phyloP scores from a whole-genome alignment of 2,113 vertebrate genomes.

The Equus quagga region DNA sequence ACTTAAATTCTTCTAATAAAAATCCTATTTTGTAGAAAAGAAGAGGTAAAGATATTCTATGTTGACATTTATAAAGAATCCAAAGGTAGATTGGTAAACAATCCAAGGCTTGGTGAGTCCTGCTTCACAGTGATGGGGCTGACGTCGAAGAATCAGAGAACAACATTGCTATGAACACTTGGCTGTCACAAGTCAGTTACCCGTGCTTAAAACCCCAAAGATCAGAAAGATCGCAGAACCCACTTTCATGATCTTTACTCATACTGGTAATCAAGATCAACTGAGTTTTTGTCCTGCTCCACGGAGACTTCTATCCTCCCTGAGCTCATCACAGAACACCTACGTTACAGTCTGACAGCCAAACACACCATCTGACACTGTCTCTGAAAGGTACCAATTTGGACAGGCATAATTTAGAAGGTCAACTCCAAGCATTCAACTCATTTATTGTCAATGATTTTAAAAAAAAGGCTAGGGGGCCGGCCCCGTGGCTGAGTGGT shows the following conservation, averaged over 20 bases:
- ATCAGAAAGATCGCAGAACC: not conserved
- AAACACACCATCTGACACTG: not conserved
- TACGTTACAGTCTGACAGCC: not conserved
- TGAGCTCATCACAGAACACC: not conserved
- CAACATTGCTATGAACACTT: too few relatives aligned
- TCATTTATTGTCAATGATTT: not conserved
- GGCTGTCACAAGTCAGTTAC: not conserved
- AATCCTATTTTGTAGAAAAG: not conserved
- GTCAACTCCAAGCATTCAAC: not conserved
- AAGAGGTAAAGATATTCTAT: not conserved
- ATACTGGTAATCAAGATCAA: not conserved
- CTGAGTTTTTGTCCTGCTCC: not conserved
- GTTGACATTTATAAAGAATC: not conserved
- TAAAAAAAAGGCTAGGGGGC: not conserved
- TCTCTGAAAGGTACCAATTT: not conserved
- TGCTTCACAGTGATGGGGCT: not conserved
- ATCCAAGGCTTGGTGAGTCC: not conserved
- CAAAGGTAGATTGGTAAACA: not conserved
- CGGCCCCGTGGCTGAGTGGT: too few relatives aligned
- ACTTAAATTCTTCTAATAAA: conserved; percentile 18
- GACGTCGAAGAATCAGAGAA: not conserved
- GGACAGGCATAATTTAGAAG: not conserved
- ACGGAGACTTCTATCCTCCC: not conserved
- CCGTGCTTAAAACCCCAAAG: not conserved
- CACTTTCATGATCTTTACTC: not conserved